phyloP scores from a whole-genome alignment of 2,888 invertebrate genomes.

The Andrena haemorrhoa region DNA sequence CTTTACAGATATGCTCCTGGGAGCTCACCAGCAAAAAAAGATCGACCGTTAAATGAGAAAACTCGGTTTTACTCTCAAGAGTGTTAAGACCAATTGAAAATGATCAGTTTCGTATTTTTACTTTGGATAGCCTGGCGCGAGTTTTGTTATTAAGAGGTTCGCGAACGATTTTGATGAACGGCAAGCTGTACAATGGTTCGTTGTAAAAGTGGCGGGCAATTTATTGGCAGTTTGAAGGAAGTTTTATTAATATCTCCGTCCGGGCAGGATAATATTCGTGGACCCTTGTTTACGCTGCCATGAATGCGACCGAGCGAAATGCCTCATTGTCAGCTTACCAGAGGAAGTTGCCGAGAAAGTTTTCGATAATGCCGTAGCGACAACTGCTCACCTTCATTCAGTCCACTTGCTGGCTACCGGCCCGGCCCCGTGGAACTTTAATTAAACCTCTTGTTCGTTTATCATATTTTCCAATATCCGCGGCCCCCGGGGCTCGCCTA shows the following conservation, averaged over 20 bases:
- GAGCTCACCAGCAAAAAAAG: too few species aligned
- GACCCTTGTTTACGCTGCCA: conserved; percentile 7
- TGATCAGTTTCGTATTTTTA: not conserved
- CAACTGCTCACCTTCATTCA: conserved; percentile 41
- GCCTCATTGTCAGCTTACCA: conserved; percentile 14
- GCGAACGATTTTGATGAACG: not conserved
- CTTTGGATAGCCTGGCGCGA: not conserved
- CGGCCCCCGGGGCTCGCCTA: conserved; percentile 17
- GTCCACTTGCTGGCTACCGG: conserved; percentile 33
- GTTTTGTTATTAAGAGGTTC: not conserved
- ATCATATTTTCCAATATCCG: conserved; percentile 58
- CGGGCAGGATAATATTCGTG: not conserved
- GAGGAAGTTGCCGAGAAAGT: conserved; percentile 35
- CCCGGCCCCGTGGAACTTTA: conserved; percentile 44
- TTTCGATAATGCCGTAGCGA: conserved; percentile 44
- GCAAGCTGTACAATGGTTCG: not conserved
- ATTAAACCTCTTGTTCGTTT: conserved; percentile 58
- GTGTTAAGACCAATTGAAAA: not conserved
- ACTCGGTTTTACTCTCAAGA: too few species aligned
- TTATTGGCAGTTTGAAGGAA: not conserved
- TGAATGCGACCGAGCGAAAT: conserved; percentile 18
- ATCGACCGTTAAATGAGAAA: too few species aligned
- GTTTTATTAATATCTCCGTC: not conserved
- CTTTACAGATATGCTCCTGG: too few species aligned
- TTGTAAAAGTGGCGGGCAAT: not conserved